Base-by-base conservation (phyloP, 2,888 invertebrate species). In the Bedellia somnulentella region DNA sequence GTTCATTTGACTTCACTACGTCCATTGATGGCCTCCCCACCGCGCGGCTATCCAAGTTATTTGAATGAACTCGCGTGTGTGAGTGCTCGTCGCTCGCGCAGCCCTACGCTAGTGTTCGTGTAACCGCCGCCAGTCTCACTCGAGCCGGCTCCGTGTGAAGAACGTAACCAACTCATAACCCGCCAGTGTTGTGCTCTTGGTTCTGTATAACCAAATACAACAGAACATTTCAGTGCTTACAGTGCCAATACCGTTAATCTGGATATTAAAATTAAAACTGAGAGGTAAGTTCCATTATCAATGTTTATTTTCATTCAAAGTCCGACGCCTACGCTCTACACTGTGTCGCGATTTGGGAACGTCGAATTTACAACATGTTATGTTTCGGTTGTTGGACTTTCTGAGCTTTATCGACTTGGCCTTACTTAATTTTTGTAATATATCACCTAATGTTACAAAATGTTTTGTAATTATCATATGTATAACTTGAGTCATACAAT, bases 311-410 rank as follows among this genome's bases (percentile, higher is more conserved):
- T 70, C 66, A 68, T 70, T 68, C 57, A 60, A 57, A 49, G 51
- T 42, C 51, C 12, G 52, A 60, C 70, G 64, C 73, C 73, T 66
- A 70, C 70, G 67, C 71, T 46, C 42, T 48, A 43, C n/a, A 54
- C 62, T 57, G 46, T 61, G 67, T 70, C 66, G 68, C 73, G 70
- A 71, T 71, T 73, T 63, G 60, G 59, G 62, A 67, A 54, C 64
- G 62, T 67, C 67, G 61, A 68, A 70, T 71, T 71, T 71, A 70
- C n/a, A n/a, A n/a, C 68, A 71, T 71, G 63, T 58, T 66, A 61
- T 66, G 60, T 64, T 33, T 66, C 68, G 70, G 71, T 71, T 68
- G 70, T 66, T 54, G 60, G 49, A 56, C 51, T 56, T 53, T n/a
- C n/a, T n/a, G n/a, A n/a, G n/a, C n/a, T n/a, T n/a, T n/a, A n/a